Evolutionary conservation across 2,113 vertebrate genomes (phyloP), one percentile per base, ranked within the genome.

Genomic region (Pampusana beccarii): DNA sequence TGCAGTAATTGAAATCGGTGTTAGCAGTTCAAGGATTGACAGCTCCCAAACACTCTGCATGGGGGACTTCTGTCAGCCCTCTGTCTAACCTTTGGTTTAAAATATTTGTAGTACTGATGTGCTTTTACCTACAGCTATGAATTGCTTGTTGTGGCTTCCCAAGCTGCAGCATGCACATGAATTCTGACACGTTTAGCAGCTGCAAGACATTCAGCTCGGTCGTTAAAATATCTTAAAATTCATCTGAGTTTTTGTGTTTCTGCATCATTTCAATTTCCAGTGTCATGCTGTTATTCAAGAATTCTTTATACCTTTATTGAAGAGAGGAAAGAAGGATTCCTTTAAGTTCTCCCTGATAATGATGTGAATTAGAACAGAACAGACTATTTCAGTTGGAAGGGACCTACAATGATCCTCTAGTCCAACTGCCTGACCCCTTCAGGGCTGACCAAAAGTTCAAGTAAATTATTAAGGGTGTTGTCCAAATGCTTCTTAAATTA

Each of bases 141-240:
- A 17, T 53, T 16, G 24, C 12, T 82, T 75, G 25, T 38, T 54
- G 34, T 65, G 51, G 11, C 23, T 82, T 90, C 25, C 38, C 24
- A 46, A 46, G 15, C 10, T 46, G 16, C 15, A 28, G 3, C 31
- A 10, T 80, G 14, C 31, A 40, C 0, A 0, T 70, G 56, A 57
- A 54, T 73, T 82, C 40, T 73, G 18, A 28, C 5, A 14, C 15
- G 18, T 82, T 69, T 77, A 92, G 10, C 33, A 92, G 10, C 33
- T 60, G 33, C 24, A 56, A 66, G 33, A 16, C 5, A 10, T 26
- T 58, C 5, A 48, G 31, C 66, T 92, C 21, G 66, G 6, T 84
- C 18, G 28, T 29, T 89, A 46, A 74, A 87, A 36, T 34, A 57
- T n/a, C 6, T 61, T 54, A 19, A 87, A 71, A 50, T 29, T 74